phyloP scores from a whole-genome alignment of 2,113 vertebrate species.

The Sialia sialis region DNA sequence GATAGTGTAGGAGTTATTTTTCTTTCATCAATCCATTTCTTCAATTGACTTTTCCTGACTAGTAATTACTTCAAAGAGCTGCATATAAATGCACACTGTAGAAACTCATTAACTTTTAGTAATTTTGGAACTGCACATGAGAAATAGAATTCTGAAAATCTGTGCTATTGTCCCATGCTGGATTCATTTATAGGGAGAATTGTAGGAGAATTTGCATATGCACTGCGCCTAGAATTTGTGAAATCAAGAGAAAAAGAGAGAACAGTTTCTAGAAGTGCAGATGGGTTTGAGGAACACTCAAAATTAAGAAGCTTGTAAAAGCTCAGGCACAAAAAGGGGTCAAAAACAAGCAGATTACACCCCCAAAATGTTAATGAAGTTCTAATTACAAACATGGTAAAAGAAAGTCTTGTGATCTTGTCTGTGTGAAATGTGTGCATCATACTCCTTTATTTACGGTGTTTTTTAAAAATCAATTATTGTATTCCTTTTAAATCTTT shows the following conservation, averaged over 20 bases:
- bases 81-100: background rate
- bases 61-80: conserved; percentile 20
- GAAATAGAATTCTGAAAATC: background rate
- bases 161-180: background rate
- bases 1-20: background rate
- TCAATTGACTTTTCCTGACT: background rate
- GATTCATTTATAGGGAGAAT: background rate
- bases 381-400: background rate
- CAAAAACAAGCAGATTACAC: background rate
- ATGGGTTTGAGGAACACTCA: background rate
- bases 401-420: background rate
- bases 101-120: conserved; percentile 20
- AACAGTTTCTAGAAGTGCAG: background rate
- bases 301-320: background rate
- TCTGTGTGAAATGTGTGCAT: background rate
- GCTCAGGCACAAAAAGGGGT: background rate
- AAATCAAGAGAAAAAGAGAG: background rate
- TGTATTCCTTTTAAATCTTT: background rate
- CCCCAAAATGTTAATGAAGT: background rate
- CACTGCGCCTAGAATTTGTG: background rate
- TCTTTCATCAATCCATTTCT: background rate
- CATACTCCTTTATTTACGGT: background rate
- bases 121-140: conserved; percentile 4
- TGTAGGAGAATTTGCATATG: background rate
- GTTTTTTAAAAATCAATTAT: fast-evolving